Base-by-base conservation (phyloP, 2,113 vertebrate genomes). In the Ptychochromis oligacanthus region DNA sequence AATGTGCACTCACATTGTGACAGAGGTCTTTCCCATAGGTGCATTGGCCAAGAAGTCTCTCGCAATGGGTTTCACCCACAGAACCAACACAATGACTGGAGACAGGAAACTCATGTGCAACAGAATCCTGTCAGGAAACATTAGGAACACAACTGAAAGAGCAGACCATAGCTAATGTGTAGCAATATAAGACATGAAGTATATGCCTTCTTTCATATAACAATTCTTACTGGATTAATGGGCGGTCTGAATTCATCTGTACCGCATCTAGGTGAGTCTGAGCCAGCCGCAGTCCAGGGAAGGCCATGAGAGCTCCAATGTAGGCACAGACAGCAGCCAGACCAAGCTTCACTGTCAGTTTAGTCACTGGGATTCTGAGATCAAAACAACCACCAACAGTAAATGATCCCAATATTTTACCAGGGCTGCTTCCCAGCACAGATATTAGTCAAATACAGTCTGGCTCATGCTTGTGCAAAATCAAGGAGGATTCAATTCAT, bases 261-360 rank as follows among this genome's bases (percentile, higher is more conserved):
- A 99, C 95, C 0, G 98, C 97, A 0, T 99, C 98, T 0, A 97
- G 92, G 88, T 99, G 98, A 0, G 97, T 99, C 96, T 99, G 98
- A 34, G 98, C 97, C 95, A 99, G 88, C 17, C 98, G 96, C 82
- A 99, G 96, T 54, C 98, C 97, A 0, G 98, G 98, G 88, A 99
- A 99, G 11, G 97, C 97, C 90, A 99, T 95, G 74, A 97, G 97
- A 67, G 97, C 96, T 0, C 98, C 98, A 22, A 99, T 94, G 88
- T 97, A 95, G 10, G 97, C 97, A 83, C 97, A 96, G 24, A 96
- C 17, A 1, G 94, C 95, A 1, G 96, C 98, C 86, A 99, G 91
- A 6, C 93, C 95, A 78, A 98, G 89, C 75, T 97, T 98, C 90
- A 98, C 91, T 1, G 91, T 93, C 83, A 99, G 92, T 85, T 95